Evolutionary conservation across 2,888 invertebrate genomes (phyloP), one percentile per base, ranked within the genome.

Genomic region (Drosophila diplacantha): DNA sequence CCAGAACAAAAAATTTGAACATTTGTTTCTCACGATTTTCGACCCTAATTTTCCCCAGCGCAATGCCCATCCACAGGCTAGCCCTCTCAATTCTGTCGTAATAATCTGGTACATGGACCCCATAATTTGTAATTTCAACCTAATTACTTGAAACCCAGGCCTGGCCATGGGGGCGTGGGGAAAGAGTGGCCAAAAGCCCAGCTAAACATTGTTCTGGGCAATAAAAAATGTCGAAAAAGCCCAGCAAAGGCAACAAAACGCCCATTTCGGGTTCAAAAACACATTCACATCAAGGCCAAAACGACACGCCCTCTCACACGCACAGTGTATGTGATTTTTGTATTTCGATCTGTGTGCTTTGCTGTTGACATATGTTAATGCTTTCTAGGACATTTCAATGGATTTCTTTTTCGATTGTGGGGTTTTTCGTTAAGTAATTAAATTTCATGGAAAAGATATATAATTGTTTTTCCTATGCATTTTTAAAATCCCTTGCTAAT

Each of bases 81-180:
- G 54, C 35, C 34, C 71, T 72, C 74, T 69, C 72, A 80, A 71
- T 76, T 41, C 79, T 83, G 78, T 79, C 66, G 74, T 77, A 77
- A 80, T 84, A 81, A 84, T 78, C 83, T 81, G 74, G 61, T 72
- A 75, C 75, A 83, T 84, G 75, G 81, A 84, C 78, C 81, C 64
- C 73, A 83, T 83, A 81, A 83, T 81, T 81, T 81, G 83, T 83
- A 84, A 84, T 78, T 81, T 83, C 83, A 84, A 79, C 81, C 84
- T 82, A 84, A 84, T 84, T 83, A 81, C 76, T 82, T 77, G 66
- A 63, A 60, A 43, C 60, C 39, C 52, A 35, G 32, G 16, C 37
- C 14, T 26, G 38, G 18, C n/a, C 12, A 18, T 32, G 37, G 37
- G 22, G 39, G 31, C 18, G 31, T 41, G 39, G n/a, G 18, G 22